Base-by-base conservation (phyloP, 2,888 invertebrate species). In the Chymomyza amoena region DNA sequence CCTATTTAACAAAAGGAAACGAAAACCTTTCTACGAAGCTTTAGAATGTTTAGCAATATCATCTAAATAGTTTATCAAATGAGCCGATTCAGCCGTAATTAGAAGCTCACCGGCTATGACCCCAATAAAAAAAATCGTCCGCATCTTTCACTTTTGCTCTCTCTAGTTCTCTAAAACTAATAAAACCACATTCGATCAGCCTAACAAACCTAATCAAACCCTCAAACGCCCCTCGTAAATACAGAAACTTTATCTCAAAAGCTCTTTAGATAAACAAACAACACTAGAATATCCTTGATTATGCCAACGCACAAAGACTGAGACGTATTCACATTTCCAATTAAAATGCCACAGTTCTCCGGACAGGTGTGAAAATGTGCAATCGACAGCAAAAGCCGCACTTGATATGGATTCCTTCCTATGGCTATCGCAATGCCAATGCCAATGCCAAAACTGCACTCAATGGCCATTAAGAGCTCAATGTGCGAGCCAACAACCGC, bases 261-360 rank as follows among this genome's bases (percentile, higher is more conserved):
- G 39, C 13, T 13, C 4, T 45, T 45, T 13, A 39, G 16, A 54
- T 18, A 54, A 54, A 20, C 54, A 54, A 54, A 57, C 57, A 57
- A 13, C 9, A 9, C 15, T 28, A 9, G 10, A 57, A 28, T 10
- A 28, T 10, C 15, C 20, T 54, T 54, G 54, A 54, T 54, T 54
- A 54, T 54, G 18, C 54, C 54, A 54, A 54, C 6, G 54, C 54
- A 54, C 54, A 54, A 10, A 57, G 57, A 57, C 20, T 6, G 15
- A 66, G 68, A 68, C 61, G 18, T 20, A 16, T 13, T 57, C 74
- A 67, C 54, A 25, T 36, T 51, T 20, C 50, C 69, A 77, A 66
- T 64, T 59, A 61, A 54, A 28, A 13, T 57, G 54, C 16, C 20
- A 54, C 13, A 54, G 18, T 18, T 6, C 7, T 45, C 39, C 39